A percentile compares a stretch with the other conserved stretches of the same genome.
phyloP scores from a whole-genome alignment of 2,888 invertebrate species.

The Dryomyza anilis region DNA sequence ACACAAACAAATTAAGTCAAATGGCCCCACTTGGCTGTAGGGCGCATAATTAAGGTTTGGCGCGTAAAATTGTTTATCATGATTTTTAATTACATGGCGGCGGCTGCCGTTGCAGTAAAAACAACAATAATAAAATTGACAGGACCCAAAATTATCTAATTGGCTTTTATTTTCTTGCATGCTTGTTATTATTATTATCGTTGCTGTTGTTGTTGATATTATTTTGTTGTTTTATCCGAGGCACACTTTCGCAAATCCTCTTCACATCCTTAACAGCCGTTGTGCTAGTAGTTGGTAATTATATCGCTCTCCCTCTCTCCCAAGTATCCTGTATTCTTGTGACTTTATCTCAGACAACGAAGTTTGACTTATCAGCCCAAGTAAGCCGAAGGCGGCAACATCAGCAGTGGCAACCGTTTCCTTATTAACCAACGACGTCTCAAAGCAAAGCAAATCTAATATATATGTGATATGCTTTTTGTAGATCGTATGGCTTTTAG shows the following conservation, averaged over 20 bases:
- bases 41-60: no score
- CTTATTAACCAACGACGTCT: no score
- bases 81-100: no score
- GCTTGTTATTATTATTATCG: neutral
- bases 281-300: neutral
- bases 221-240: neutral
- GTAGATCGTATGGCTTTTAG: no score
- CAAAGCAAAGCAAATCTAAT: no score
- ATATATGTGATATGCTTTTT: no score
- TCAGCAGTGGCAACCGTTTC: no score
- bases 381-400: neutral
- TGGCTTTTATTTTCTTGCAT: neutral
- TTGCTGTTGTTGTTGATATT: neutral
- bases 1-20: no score
- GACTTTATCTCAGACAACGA: neutral
- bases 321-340: neutral
- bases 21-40: no score
- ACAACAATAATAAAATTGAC: neutral
- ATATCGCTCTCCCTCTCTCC: neutral
- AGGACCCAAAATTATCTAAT: neutral
- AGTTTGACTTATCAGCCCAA: constrained; percentile 19
- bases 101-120: no score
- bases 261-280: neutral
- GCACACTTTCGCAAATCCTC: neutral
- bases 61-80: no score